Evolutionary conservation across 2,888 invertebrate genomes (phyloP), one percentile per base, ranked within the genome.

Genomic region (Zeuzera pyrina): DNA sequence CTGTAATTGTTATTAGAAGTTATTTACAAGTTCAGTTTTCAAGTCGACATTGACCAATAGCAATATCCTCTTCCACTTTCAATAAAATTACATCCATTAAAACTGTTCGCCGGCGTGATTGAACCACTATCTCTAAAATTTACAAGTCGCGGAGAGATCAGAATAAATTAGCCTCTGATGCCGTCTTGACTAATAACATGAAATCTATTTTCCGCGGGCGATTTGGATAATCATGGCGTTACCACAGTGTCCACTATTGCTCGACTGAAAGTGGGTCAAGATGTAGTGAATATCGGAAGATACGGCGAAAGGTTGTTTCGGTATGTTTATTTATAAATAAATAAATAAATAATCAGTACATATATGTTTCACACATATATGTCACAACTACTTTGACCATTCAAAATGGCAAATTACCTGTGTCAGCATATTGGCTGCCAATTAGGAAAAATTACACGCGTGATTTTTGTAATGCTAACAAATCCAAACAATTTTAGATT

Each of bases 191-290:
- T 15, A 15, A 15, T 35, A 38, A 44, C 42, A 44, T 47, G 39
- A 46, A 47, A 46, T 41, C 39, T 35, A 47, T 53, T 52, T 53
- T 47, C 52, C 43, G 49, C 46, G 28, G 35, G 33, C 42, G 39
- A 36, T 35, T 42, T 34, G 37, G 36, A 37, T 47, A 47, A 47
- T 43, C 38, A 12, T 27, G 35, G 32, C 29, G 34, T 36, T 38
- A 34, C 22, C 31, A 14, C 14, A 28, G 15, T 28, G 14, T 31
- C 31, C 30, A 29, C 32, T 33, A 30, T 33, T 35, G 38, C 35
- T 33, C 33, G 12, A 34, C 28, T 25, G 33, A 30, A 42, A 40
- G 33, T 38, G 36, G 38, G 42, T 31, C 42, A 39, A 14, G 13
- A 10, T 16, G 29, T 12, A 8, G 31, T 16, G 21, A 12, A 31